A percentile compares a stretch with the other conserved stretches of the same genome.
These are phyloP conservation scores for Glossophaga mutica DNA, from an alignment of 2,797 vertebrate genomes.

Conservation along the genomic window DNA sequence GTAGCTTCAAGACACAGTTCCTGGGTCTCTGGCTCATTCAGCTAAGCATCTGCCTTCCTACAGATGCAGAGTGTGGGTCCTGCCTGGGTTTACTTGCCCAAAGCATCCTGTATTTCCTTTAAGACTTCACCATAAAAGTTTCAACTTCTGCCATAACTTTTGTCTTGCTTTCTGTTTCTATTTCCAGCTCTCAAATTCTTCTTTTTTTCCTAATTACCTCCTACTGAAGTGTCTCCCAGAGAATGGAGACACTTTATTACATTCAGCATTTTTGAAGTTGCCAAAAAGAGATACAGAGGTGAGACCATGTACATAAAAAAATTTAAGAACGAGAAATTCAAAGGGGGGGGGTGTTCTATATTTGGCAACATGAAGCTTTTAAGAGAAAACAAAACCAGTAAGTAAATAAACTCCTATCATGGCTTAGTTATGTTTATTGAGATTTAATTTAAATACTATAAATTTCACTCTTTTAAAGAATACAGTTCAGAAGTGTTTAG, in stretches of 20 bases:
- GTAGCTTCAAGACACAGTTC: not conserved
- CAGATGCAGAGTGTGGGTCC: not conserved
- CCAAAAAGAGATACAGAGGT: not conserved
- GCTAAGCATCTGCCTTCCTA: not conserved
- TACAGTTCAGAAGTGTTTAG: not conserved
- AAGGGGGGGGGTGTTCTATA: not conserved
- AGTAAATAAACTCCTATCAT: not conserved
- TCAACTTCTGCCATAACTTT: not conserved
- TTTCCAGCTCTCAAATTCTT: not conserved
- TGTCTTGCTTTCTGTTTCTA: not conserved
- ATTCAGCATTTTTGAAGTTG: not conserved
- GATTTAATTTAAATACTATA: not conserved
- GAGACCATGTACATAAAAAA: not conserved
- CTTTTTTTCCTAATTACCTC: slow-evolving; percentile 1
- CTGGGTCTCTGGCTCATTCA: not conserved
- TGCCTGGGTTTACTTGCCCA: not conserved
- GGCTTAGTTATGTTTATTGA: not conserved
- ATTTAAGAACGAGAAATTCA: not conserved
- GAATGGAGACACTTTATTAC: not conserved
- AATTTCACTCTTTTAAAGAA: not conserved
- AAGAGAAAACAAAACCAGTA: not conserved
- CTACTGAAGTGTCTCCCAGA: not conserved
- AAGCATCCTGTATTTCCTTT: not conserved
- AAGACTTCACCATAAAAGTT: not conserved
- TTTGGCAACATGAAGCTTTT: not conserved